Percentiles rank a stretch among this genome's conserved stretches.
Conservation (phyloP, 1,140 invertebrate species). For the Atta cephalotes region DNA sequence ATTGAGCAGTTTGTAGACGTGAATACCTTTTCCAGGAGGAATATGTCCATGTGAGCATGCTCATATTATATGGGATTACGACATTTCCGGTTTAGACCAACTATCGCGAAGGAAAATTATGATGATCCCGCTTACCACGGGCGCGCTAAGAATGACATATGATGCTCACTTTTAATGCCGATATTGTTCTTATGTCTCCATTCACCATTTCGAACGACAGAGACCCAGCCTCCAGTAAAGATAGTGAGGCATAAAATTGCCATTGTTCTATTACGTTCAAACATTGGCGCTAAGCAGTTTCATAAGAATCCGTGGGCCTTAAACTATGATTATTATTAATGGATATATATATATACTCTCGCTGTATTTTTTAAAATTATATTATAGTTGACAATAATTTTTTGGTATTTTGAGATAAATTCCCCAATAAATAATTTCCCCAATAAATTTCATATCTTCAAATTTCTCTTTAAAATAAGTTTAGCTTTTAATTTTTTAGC, state of each 20-base stretch:
- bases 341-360: conserved; percentile 3
- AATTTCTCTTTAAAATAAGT: background rate
- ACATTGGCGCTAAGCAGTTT: background rate
- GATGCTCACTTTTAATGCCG: conserved; percentile 45
- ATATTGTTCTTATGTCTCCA: conserved; percentile 65
- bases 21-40: conserved; percentile 19
- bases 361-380: background rate
- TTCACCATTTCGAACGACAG: conserved; percentile 5
- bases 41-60: conserved; percentile 58
- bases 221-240: background rate
- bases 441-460: background rate
- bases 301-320: background rate
- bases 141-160: conserved; percentile 67
- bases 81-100: conserved; percentile 70
- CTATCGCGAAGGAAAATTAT: conserved; percentile 65
- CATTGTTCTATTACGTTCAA: conserved; percentile 26
- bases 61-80: conserved; percentile 62
- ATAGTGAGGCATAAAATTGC: conserved; percentile 40
- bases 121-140: conserved; percentile 69
- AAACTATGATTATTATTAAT: conserved; percentile 17
- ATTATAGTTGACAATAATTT: background rate
- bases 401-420: background rate
- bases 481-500: too few species aligned
- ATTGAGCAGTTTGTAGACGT: conserved; percentile 17
- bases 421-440: background rate